Conservation (phyloP, 2,888 invertebrate genomes). For the Marronus borbonicus region DNA sequence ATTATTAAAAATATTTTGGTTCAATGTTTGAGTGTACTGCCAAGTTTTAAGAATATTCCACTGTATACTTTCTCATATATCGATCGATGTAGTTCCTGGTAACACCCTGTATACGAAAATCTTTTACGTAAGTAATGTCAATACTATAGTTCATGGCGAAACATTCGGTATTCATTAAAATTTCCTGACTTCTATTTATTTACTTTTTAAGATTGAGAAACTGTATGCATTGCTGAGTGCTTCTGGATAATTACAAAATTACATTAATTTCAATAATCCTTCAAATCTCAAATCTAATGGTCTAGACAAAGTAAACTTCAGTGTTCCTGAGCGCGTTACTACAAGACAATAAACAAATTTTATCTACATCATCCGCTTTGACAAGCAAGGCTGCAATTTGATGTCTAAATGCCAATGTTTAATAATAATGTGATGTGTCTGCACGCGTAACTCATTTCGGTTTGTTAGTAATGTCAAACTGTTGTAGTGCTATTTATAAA, state of each 20-base stretch:
- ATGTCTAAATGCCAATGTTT: background rate
- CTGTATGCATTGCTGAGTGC: no score
- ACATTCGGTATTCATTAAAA: no score
- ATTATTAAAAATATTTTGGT: no score
- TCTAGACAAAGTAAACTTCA: background rate
- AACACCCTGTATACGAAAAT: no score
- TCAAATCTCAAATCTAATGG: background rate
- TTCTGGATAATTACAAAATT: background rate
- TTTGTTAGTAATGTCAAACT: background rate
- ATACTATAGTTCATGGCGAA: no score
- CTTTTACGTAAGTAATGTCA: no score
- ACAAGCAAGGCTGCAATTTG: background rate
- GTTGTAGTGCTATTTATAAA: background rate
- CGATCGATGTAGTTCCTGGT: no score
- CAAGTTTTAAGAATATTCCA: no score
- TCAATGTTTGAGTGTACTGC: no score
- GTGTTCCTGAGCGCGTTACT: background rate
- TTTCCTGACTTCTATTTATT: no score
- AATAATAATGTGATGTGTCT: background rate
- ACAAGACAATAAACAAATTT: background rate
- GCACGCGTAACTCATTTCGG: background rate
- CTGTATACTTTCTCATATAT: no score
- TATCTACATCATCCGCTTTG: background rate
- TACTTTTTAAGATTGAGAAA: no score
- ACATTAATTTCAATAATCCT: background rate